These are phyloP conservation scores for Sphenopsis melanotis DNA, from an alignment of 2,797 vertebrate genomes.

Conservation along the genomic window DNA sequence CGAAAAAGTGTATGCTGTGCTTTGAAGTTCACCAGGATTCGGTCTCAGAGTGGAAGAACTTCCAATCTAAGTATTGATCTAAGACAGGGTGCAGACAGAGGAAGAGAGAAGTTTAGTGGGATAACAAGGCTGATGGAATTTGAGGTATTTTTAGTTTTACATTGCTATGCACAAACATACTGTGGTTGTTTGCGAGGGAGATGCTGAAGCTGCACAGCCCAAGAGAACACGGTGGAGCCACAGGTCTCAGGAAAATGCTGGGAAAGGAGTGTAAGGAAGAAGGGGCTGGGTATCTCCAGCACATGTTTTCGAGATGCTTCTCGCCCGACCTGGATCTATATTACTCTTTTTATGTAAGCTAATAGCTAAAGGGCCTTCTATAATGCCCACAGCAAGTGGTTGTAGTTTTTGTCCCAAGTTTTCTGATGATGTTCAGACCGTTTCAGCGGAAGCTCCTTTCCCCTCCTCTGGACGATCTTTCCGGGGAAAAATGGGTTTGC, in stretches of 20 bases:
- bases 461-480: neutral
- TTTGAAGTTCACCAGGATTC: neutral
- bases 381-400: neutral
- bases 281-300: rapidly evolving
- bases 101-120: neutral
- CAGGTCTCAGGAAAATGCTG: neutral
- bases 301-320: rapidly evolving
- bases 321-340: rapidly evolving
- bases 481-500: rapidly evolving
- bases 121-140: neutral
- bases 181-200: rapidly evolving
- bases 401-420: rapidly evolving
- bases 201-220: neutral
- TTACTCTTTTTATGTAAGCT: neutral
- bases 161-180: rapidly evolving
- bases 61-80: neutral
- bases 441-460: rapidly evolving
- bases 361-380: neutral
- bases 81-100: rapidly evolving
- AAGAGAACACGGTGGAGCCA: rapidly evolving
- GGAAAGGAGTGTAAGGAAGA: neutral
- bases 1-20: neutral
- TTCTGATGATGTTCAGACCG: rapidly evolving
- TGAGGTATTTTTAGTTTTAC: neutral
- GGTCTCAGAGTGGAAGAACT: neutral